These are phyloP conservation scores for Ciconia maguari DNA, from an alignment of 2,113 vertebrate genomes.

Conservation along the genomic window DNA sequence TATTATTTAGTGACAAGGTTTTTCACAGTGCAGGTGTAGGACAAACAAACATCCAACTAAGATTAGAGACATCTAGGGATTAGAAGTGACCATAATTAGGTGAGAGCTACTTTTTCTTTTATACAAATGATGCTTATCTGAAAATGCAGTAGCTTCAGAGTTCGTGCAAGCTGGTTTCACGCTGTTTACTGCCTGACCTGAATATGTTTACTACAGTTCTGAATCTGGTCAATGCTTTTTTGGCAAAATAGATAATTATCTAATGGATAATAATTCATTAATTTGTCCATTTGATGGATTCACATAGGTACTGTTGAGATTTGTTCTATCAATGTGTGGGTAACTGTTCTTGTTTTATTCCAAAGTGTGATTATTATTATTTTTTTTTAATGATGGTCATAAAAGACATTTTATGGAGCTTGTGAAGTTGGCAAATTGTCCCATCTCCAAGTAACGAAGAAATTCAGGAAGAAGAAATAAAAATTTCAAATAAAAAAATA, in stretches of 20 bases:
- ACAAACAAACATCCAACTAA: background rate
- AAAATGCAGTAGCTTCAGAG: background rate
- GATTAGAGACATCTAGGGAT: background rate
- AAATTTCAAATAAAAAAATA: background rate
- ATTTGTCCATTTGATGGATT: background rate
- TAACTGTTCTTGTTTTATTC: background rate
- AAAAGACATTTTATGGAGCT: background rate
- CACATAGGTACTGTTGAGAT: background rate
- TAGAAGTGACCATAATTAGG: background rate
- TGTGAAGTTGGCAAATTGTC: background rate
- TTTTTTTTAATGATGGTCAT: background rate
- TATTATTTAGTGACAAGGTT: background rate
- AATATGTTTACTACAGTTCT: background rate
- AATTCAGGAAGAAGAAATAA: background rate
- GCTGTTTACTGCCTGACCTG: background rate
- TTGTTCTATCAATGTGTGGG: background rate
- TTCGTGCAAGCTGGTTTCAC: background rate
- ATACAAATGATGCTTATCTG: background rate
- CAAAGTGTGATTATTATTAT: background rate
- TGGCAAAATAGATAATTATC: background rate
- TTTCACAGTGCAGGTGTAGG: background rate
- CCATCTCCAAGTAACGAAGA: background rate
- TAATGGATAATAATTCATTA: background rate
- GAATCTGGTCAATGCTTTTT: background rate
- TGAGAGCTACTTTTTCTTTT: background rate